Evolutionary conservation across 1,140 invertebrate genomes (phyloP).

Genomic region (Bombus terrestris): DNA sequence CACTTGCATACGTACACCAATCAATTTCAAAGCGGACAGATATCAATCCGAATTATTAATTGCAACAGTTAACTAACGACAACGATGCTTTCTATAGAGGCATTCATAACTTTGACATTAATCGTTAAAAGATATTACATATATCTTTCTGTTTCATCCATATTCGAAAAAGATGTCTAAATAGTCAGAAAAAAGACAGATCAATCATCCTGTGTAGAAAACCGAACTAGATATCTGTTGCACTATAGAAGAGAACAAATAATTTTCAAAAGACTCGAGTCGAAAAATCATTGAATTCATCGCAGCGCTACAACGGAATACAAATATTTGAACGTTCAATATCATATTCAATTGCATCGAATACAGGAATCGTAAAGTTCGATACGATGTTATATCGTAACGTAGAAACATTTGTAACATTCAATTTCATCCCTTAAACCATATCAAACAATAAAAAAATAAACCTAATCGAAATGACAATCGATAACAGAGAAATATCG

Average conservation of each 20-base stretch:
- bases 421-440: no score
- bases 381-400: neutral
- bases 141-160: neutral
- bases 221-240: neutral
- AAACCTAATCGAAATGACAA: no score
- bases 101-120: neutral
- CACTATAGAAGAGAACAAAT: neutral
- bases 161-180: neutral
- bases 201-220: neutral
- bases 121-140: neutral
- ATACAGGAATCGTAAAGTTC: neutral
- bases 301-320: no score
- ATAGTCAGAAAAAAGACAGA: neutral
- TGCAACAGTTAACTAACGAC: neutral
- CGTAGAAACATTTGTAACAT: neutral
- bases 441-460: no score
- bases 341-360: neutral
- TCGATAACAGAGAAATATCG: no score
- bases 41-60: neutral
- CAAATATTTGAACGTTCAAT: neutral
- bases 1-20: neutral
- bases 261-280: neutral
- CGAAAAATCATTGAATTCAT: no score
- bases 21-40: neutral
- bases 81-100: neutral